Evolutionary conservation across 1,140 invertebrate genomes (phyloP).

Genomic region (Pinna nobilis): DNA sequence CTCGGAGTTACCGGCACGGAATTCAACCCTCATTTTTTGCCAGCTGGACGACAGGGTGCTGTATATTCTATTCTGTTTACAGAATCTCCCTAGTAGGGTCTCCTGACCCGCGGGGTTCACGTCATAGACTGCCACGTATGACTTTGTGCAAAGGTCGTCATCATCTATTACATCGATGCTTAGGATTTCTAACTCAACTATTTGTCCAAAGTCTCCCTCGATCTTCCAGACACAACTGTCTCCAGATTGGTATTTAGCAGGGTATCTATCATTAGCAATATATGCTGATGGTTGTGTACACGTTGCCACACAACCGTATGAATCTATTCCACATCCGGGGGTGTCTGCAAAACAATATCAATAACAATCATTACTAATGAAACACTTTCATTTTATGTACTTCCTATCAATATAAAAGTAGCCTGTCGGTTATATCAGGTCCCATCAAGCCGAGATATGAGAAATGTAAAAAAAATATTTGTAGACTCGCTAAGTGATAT

Average conservation of each 20-base stretch:
- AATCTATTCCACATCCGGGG: constrained; percentile 25
- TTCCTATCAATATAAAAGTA: too few species aligned
- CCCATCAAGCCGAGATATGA: not conserved
- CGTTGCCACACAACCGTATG: constrained; percentile 12
- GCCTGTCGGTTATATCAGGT: not conserved
- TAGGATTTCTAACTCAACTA: constrained; percentile 14
- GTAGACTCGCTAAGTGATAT: too few species aligned
- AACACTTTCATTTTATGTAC: not conserved
- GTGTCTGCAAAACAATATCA: constrained; percentile 21
- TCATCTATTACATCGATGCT: constrained; percentile 27
- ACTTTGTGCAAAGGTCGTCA: constrained; percentile 12
- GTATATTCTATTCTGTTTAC: constrained; percentile 20
- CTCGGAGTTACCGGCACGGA: constrained; percentile 7
- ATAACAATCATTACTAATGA: not conserved
- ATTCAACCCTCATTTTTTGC: constrained; percentile 36
- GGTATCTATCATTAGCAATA: constrained; percentile 31
- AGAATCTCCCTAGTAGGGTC: constrained; percentile 10
- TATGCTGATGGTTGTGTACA: constrained; percentile 31
- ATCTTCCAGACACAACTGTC: constrained; percentile 39
- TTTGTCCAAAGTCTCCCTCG: constrained; percentile 33
- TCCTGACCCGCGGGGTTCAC: not conserved
- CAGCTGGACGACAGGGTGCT: constrained; percentile 27
- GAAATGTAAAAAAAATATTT: too few species aligned
- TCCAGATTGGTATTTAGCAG: not conserved
- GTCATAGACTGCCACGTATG: constrained; percentile 32